Conservation (phyloP, 2,888 invertebrate genomes). For the Acleris laterana region DNA sequence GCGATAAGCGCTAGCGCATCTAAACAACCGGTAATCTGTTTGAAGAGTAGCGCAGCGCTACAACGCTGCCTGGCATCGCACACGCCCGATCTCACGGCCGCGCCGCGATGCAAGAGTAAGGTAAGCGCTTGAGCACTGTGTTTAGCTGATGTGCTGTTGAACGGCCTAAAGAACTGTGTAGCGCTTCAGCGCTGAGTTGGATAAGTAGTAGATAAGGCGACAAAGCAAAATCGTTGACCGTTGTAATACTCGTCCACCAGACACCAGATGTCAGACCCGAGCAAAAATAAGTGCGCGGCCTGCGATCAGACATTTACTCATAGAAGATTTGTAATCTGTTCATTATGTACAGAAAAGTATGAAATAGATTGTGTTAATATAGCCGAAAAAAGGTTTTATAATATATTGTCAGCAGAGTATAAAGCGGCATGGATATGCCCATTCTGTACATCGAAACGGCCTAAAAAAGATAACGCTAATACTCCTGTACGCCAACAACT, state of each 20-base stretch:
- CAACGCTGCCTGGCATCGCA: too few species aligned
- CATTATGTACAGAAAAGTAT: background rate
- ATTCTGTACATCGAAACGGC: background rate
- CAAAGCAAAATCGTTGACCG: too few species aligned
- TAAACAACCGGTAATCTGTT: too few species aligned
- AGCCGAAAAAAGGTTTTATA: background rate
- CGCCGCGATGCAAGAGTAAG: too few species aligned
- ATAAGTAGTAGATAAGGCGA: too few species aligned
- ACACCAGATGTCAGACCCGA: background rate
- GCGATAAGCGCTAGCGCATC: too few species aligned
- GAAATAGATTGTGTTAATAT: background rate
- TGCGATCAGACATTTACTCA: background rate
- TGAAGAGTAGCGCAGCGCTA: too few species aligned
- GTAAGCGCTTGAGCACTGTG: too few species aligned
- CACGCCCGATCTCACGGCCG: too few species aligned
- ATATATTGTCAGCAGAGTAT: conserved; percentile 2
- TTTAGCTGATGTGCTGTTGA: too few species aligned
- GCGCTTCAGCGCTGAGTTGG: too few species aligned
- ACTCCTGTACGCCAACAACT: conserved; percentile 1
- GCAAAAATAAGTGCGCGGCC: background rate
- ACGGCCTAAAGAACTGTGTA: too few species aligned
- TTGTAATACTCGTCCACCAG: background rate
- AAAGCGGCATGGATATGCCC: conserved; percentile 2
- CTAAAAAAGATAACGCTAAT: conserved; percentile 6
- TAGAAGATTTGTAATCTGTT: background rate